Percentiles rank a stretch among this genome's conserved stretches.
phyloP scores from a whole-genome alignment of 1,140 invertebrate species.

The Batillaria attramentaria region DNA sequence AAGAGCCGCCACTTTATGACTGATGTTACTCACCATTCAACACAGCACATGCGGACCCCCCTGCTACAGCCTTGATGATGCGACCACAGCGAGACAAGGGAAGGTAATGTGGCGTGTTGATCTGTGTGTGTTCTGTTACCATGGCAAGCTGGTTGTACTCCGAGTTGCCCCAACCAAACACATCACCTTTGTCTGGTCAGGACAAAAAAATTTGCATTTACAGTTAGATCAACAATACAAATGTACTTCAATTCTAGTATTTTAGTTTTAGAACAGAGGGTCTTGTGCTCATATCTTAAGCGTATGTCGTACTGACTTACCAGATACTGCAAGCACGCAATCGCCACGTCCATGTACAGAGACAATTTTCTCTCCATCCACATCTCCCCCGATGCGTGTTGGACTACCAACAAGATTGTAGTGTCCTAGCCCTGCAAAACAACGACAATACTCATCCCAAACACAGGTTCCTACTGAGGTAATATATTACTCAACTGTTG shows the following conservation, averaged over 20 bases:
- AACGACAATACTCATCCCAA: background rate
- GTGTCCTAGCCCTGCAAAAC: slow-evolving; percentile 62
- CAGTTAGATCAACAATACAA: no score
- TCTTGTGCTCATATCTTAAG: background rate
- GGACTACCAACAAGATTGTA: slow-evolving; percentile 55
- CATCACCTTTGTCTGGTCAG: slow-evolving; percentile 90
- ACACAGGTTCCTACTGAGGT: background rate
- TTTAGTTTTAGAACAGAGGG: no score
- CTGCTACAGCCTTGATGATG: slow-evolving; percentile 86
- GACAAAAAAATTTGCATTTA: slow-evolving; percentile 45
- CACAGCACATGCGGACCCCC: slow-evolving; percentile 89
- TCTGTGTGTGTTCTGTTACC: slow-evolving; percentile 68
- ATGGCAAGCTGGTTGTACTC: slow-evolving; percentile 89
- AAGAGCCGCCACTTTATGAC: no score
- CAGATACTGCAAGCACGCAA: slow-evolving; percentile 90
- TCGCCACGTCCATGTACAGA: slow-evolving; percentile 87
- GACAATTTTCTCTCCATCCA: slow-evolving; percentile 84
- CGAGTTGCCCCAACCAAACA: slow-evolving; percentile 98
- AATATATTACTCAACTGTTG: background rate
- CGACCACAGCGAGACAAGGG: slow-evolving; percentile 79
- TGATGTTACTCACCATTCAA: slow-evolving; percentile 87
- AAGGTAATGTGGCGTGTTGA: slow-evolving; percentile 80
- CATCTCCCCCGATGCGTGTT: slow-evolving; percentile 82
- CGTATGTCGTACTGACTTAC: no score
- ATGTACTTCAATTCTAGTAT: no score